A percentile compares a stretch with the other conserved stretches of the same genome.
These are phyloP conservation scores for Sardina pilchardus DNA, from an alignment of 2,113 vertebrate species.

Conservation along the genomic window DNA sequence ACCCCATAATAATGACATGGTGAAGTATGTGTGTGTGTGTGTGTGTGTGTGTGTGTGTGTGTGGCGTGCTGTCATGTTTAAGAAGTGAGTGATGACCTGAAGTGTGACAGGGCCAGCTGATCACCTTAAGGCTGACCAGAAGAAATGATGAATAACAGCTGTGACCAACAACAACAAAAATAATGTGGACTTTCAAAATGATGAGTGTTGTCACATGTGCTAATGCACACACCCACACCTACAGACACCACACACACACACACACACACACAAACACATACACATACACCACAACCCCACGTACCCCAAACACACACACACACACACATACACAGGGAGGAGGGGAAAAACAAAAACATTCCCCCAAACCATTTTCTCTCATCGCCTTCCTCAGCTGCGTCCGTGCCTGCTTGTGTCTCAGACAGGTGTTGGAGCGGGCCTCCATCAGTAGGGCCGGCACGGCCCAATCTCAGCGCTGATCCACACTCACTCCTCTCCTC, in stretches of 20 bases:
- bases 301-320: not conserved
- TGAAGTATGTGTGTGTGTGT: conserved; percentile 28
- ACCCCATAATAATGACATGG: not conserved
- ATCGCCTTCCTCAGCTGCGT: conserved; percentile 50
- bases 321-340: not conserved
- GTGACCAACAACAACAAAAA: conserved; percentile 26
- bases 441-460: conserved; percentile 50
- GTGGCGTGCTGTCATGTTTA: not conserved
- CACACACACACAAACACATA: not conserved
- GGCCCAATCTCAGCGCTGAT: conserved; percentile 53
- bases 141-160: conserved; percentile 23
- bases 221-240: not conserved
- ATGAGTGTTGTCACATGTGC: not conserved
- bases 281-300: not conserved
- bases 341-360: conserved; percentile 1
- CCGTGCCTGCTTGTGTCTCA: conserved; percentile 26
- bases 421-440: conserved; percentile 49
- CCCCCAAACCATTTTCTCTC: conserved; percentile 30
- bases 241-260: not conserved
- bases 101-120: not conserved
- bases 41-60: not conserved
- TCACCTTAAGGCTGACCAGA: conserved; percentile 16
- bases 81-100: not conserved
- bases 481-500: conserved; percentile 11
- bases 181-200: not conserved